Base-by-base conservation (phyloP, 1,140 invertebrate species). In the Oedothorax gibbosus region DNA sequence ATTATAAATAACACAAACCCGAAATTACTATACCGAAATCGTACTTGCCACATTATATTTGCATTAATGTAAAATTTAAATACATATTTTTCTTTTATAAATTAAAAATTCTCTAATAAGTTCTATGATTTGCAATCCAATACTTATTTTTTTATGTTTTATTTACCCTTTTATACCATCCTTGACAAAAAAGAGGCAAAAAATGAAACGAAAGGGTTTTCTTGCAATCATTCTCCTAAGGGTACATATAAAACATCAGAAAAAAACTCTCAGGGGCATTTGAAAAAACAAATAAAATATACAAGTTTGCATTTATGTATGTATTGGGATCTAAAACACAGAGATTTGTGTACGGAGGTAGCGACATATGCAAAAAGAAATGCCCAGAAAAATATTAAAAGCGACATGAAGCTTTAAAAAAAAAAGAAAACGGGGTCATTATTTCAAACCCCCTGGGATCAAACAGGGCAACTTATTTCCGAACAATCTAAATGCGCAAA, bases 401-500 rank as follows among this genome's bases (percentile, higher is more conserved):
- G 64, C 77, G 35, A 64, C 35, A 15, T 35, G 18, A 57, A 15
- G 54, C 53, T 75, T 75, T 56, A 11, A 14, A 49, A 57, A 35
- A 75, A 57, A 50, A 50, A 60, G 35, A 50, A n/a, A 82, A 82
- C 53, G 20, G 68, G 69, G 80, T 82, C 80, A 82, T 82, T 82
- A 82, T 82, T 82, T 82, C 49, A 51, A 62, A 73, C 80, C 80
- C 69, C 69, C 66, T 72, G 69, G 80, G 80, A 73, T 15, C 11
- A 14, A 15, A 79, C 51, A 53, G 11, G 14, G 57, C 65, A 73
- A 81, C 65, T 69, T 71, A 54, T 81, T 71, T 66, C 51, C 65
- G 69, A 82, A 81, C 50, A 71, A 69, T 20, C 62, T 64, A 79
- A 79, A 79, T 79, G 68, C 60, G 35, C 64, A 68, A 79, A 79